These are phyloP conservation scores for Drosophila truncata DNA, from an alignment of 1,140 invertebrate species.

Conservation along the genomic window DNA sequence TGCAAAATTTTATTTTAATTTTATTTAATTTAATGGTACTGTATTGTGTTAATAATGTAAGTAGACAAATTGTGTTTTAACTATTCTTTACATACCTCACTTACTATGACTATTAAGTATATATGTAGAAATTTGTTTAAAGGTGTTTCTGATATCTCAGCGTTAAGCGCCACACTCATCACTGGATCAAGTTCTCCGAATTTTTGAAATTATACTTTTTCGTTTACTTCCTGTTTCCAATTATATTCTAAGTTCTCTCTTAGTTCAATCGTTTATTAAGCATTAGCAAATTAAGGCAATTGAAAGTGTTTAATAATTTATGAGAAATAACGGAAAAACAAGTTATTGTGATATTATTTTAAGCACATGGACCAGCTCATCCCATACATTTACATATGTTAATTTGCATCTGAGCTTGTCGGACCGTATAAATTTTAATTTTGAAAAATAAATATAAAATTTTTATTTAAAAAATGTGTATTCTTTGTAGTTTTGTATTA, in stretches of 20 bases:
- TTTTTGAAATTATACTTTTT: not conserved
- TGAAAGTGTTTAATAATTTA: slow-evolving; percentile 54
- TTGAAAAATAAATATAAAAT: slow-evolving; percentile 61
- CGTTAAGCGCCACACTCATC: slow-evolving; percentile 4
- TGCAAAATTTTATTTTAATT: slow-evolving; percentile 11
- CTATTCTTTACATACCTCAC: slow-evolving; percentile 10
- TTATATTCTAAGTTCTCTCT: slow-evolving; percentile 30
- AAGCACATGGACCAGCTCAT: slow-evolving; percentile 58
- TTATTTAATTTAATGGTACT: not conserved
- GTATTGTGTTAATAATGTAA: slow-evolving; percentile 34
- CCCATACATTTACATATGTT: slow-evolving; percentile 21
- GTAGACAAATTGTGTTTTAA: slow-evolving; percentile 32
- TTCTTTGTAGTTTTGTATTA: not conserved
- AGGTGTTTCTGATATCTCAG: slow-evolving; percentile 25
- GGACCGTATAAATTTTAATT: slow-evolving; percentile 36
- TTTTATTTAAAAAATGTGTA: not conserved
- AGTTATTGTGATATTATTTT: slow-evolving; percentile 84
- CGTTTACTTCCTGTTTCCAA: slow-evolving; percentile 22
- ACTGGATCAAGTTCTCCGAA: slow-evolving; percentile 8
- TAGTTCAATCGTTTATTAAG: slow-evolving; percentile 29
- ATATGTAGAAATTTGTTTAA: slow-evolving; percentile 16
- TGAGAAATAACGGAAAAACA: slow-evolving; percentile 40
- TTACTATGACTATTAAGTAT: not conserved
- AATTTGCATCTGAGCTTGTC: slow-evolving; percentile 42
- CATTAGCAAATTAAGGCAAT: slow-evolving; percentile 37